Evolutionary conservation across 2,797 vertebrate genomes (phyloP).

Genomic region (Sebastes variabilis): DNA sequence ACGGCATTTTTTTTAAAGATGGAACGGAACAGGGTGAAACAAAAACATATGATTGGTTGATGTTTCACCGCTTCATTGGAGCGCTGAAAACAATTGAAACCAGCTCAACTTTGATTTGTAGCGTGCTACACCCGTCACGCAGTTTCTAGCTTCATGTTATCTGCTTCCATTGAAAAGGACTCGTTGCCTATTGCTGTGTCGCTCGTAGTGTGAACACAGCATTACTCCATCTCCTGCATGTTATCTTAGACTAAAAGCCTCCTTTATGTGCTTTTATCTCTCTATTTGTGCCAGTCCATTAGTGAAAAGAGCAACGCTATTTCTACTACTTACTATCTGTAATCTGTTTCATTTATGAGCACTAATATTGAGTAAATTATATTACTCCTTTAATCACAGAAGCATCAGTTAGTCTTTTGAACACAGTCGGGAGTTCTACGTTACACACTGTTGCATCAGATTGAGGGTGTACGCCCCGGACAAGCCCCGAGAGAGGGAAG

Average conservation of each 20-base stretch:
- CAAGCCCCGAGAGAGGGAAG: neutral
- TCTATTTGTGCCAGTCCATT: neutral
- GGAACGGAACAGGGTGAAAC: too few species aligned
- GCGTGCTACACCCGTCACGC: too few species aligned
- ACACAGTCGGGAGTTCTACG: neutral
- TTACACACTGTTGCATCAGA: constrained; percentile 56
- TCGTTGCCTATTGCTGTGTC: too few species aligned
- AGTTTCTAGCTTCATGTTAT: too few species aligned
- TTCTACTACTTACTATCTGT: neutral
- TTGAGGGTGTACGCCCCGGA: neutral
- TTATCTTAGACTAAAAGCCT: neutral
- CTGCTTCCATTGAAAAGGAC: too few species aligned
- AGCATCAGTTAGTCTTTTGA: constrained; percentile 7
- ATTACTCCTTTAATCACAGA: constrained; percentile 6
- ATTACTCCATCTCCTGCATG: neutral
- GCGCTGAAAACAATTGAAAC: too few species aligned
- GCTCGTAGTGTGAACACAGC: too few species aligned
- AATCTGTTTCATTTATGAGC: neutral
- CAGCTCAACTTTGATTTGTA: too few species aligned
- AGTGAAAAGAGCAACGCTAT: neutral
- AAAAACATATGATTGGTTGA: too few species aligned
- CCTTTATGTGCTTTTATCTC: neutral
- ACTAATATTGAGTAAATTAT: neutral
- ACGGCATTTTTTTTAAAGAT: too few species aligned
- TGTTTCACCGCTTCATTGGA: too few species aligned